Conservation (phyloP, 2,888 invertebrate genomes). For the Cephus sareptanus region DNA sequence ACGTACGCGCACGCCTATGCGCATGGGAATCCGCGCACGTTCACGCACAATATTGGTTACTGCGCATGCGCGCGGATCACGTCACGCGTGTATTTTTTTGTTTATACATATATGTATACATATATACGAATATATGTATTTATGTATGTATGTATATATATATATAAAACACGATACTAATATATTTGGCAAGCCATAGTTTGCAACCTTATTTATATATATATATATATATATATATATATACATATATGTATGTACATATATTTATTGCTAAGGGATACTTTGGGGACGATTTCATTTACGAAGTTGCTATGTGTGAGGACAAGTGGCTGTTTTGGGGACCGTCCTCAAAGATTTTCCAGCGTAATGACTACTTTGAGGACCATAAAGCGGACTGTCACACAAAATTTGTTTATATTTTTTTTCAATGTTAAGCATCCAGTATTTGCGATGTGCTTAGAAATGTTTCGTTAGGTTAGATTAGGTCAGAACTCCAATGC, state of each 20-base stretch:
- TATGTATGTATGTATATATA: slow-evolving; percentile 11
- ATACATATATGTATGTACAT: not conserved
- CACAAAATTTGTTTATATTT: too few relatives aligned
- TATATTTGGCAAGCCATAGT: slow-evolving; percentile 17
- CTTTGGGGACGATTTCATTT: too few relatives aligned
- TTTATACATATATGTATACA: slow-evolving; percentile 10
- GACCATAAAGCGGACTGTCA: too few relatives aligned
- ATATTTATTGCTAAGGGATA: too few relatives aligned
- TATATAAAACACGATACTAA: slow-evolving; percentile 18
- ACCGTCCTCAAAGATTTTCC: too few relatives aligned
- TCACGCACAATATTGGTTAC: not conserved
- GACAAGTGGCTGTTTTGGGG: too few relatives aligned
- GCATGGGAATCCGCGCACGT: not conserved
- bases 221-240: slow-evolving; percentile 12
- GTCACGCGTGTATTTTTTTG: not conserved
- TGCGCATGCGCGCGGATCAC: not conserved
- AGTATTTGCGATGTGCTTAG: too few relatives aligned
- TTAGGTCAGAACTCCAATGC: too few relatives aligned
- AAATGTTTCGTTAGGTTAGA: too few relatives aligned
- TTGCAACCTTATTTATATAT: slow-evolving; percentile 26
- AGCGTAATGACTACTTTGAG: too few relatives aligned
- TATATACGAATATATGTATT: slow-evolving; percentile 23
- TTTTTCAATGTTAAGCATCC: too few relatives aligned
- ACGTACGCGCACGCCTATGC: not conserved
- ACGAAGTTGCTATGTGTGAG: too few relatives aligned